These are phyloP conservation scores for Eutrigla gurnardus DNA, from an alignment of 2,797 vertebrate genomes.

Conservation along the genomic window DNA sequence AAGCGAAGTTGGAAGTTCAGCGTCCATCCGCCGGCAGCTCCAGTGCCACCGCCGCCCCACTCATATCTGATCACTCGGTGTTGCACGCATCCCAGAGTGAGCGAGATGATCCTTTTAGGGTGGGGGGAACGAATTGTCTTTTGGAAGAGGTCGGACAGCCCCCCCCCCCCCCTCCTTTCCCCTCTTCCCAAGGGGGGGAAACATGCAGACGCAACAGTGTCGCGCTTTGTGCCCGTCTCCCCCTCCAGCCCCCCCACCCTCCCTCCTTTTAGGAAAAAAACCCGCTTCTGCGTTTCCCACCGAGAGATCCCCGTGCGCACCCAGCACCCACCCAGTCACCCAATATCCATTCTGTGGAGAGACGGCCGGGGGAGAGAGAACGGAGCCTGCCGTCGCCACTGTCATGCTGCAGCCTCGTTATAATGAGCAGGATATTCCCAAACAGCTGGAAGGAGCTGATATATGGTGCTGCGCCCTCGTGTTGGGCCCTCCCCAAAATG, in stretches of 20 bases:
- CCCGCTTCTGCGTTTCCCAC: constrained; percentile 43
- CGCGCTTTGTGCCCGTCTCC: constrained; percentile 60
- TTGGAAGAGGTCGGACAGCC: constrained; percentile 68
- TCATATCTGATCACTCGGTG: constrained; percentile 69
- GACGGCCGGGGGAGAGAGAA: background rate
- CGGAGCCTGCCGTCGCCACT: constrained; percentile 34
- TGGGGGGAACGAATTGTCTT: constrained; percentile 64
- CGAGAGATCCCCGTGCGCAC: constrained; percentile 63
- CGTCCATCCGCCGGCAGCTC: constrained; percentile 60
- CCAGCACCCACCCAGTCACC: constrained; percentile 57
- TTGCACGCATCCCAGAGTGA: constrained; percentile 75
- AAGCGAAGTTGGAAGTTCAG: constrained; percentile 68
- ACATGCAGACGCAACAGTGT: constrained; percentile 78
- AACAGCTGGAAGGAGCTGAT: constrained; percentile 81
- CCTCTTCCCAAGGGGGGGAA: constrained; percentile 53
- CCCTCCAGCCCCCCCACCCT: constrained; percentile 13
- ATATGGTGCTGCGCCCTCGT: constrained; percentile 78
- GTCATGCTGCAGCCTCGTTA: constrained; percentile 62
- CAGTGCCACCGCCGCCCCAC: constrained; percentile 62
- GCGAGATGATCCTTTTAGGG: constrained; percentile 76
- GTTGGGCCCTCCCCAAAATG: constrained; percentile 84
- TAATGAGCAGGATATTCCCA: constrained; percentile 75
- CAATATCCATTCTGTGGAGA: constrained; percentile 61
- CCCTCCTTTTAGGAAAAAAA: constrained; percentile 17
- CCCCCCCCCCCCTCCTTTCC: constrained; percentile 30